phyloP scores from a whole-genome alignment of 2,888 invertebrate species.

The Metellina segmentata region DNA sequence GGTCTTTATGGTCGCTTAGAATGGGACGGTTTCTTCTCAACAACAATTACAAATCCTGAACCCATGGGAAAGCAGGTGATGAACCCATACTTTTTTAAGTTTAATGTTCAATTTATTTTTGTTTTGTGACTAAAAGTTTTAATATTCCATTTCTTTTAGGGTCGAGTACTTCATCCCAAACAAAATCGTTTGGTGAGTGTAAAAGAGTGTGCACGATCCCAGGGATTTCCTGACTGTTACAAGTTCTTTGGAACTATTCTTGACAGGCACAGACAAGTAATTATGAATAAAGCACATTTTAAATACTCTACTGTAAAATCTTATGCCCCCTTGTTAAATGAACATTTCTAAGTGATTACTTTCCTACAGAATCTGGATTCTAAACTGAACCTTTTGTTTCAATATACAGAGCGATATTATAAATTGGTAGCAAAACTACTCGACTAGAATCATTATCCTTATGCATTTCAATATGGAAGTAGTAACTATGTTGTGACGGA shows the following conservation, averaged over 20 bases:
- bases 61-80: conserved; percentile 92
- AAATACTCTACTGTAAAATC: too few relatives aligned
- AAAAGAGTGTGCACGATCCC: conserved; percentile 91
- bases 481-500: too few relatives aligned
- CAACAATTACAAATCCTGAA: conserved; percentile 91
- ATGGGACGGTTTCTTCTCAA: conserved; percentile 92
- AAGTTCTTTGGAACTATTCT: conserved; percentile 88
- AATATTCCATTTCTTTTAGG: conserved; percentile 80
- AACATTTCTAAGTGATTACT: too few relatives aligned
- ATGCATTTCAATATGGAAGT: too few relatives aligned
- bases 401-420: too few relatives aligned
- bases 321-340: too few relatives aligned
- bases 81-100: background rate
- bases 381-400: too few relatives aligned
- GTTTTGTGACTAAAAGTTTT: background rate
- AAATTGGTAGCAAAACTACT: too few relatives aligned
- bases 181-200: conserved; percentile 91
- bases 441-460: too few relatives aligned
- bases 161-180: conserved; percentile 90
- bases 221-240: conserved; percentile 90
- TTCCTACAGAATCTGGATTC: too few relatives aligned
- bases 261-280: conserved; percentile 89
- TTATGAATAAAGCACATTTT: too few relatives aligned
- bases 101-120: background rate
- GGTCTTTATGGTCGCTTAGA: conserved; percentile 90